phyloP scores from a whole-genome alignment of 2,113 vertebrate genomes.

The Lipophrys pholis region DNA sequence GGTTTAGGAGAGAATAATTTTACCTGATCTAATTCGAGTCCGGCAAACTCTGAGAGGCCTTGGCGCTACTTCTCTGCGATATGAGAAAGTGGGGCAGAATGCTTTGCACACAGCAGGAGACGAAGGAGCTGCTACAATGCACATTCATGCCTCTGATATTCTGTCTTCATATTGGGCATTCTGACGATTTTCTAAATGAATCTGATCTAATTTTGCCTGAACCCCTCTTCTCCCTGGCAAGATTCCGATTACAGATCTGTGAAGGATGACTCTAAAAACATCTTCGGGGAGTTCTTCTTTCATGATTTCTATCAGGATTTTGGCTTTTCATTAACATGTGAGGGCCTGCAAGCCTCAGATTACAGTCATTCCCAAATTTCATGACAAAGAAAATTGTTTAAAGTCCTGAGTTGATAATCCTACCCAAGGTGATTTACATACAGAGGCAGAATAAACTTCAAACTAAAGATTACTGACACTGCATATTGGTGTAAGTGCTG shows the following conservation, averaged over 20 bases:
- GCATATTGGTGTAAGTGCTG: too few species aligned
- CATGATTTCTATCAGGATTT: slow-evolving; percentile 31
- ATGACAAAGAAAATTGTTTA: neutral
- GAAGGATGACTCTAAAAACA: slow-evolving; percentile 20
- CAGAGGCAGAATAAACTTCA: neutral
- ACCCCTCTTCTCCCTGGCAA: neutral
- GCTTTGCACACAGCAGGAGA: neutral
- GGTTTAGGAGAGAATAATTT: slow-evolving; percentile 43
- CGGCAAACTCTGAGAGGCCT: slow-evolving; percentile 39
- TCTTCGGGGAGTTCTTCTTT: slow-evolving; percentile 26
- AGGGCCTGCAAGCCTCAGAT: slow-evolving; percentile 21
- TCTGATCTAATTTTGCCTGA: slow-evolving; percentile 41
- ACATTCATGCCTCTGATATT: neutral
- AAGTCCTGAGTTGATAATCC: neutral
- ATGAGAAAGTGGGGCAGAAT: slow-evolving; percentile 53
- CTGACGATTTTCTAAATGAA: slow-evolving; percentile 24
- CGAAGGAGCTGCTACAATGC: neutral
- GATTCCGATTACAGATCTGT: neutral
- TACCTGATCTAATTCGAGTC: slow-evolving; percentile 37
- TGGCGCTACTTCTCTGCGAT: slow-evolving; percentile 8
- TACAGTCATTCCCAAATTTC: neutral
- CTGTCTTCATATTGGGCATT: slow-evolving; percentile 17
- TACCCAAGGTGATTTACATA: neutral
- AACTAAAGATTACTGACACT: neutral
- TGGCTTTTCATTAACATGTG: slow-evolving; percentile 32